Conservation (phyloP, 2,888 invertebrate species). For the Acutogordius australiensis region DNA sequence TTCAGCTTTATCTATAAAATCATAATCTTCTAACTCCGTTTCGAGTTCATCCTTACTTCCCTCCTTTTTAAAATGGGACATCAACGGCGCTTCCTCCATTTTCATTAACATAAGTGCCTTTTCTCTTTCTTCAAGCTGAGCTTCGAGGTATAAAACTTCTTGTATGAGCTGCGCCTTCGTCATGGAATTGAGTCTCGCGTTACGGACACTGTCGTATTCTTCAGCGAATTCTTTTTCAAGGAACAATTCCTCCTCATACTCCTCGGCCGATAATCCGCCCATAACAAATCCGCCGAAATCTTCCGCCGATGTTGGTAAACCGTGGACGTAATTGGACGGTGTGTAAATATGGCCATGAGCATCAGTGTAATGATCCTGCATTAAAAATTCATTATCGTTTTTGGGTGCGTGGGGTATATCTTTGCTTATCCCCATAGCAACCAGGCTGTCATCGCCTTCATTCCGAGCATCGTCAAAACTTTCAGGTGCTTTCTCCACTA, state of each 20-base stretch:
- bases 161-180: background rate
- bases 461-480: too few relatives aligned
- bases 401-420: constrained; percentile 1
- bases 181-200: background rate
- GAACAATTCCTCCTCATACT: background rate
- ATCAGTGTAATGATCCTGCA: constrained; percentile 2
- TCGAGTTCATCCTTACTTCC: too few relatives aligned
- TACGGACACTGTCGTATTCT: background rate
- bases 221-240: background rate
- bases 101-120: background rate
- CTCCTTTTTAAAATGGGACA: too few relatives aligned
- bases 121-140: background rate
- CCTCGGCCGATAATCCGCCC: background rate
- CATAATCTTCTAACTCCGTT: too few relatives aligned
- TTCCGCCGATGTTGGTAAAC: background rate
- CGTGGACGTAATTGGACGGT: background rate
- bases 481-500: too few relatives aligned
- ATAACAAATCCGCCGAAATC: background rate
- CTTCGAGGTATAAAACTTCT: background rate
- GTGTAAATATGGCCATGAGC: background rate
- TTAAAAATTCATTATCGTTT: background rate
- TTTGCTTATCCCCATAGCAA: background rate
- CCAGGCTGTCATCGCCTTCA: too few relatives aligned
- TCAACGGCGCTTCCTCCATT: background rate
- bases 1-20: too few relatives aligned